These are phyloP conservation scores for Myzus persicae DNA, from an alignment of 1,140 invertebrate species.

Conservation along the genomic window DNA sequence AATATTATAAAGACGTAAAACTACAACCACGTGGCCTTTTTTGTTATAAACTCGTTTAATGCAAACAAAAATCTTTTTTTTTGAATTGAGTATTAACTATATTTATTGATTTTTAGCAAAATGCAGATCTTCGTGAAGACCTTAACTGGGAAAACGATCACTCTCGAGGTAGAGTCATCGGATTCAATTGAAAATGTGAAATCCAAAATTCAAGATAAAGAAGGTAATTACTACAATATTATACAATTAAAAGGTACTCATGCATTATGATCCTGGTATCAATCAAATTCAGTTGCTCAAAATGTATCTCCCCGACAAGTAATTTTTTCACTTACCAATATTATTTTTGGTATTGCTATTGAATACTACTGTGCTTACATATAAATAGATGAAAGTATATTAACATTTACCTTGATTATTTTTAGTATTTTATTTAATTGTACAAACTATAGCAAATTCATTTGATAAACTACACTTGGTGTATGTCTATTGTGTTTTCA, in stretches of 20 bases:
- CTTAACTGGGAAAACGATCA: constrained; percentile 93
- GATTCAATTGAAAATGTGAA: constrained; percentile 96
- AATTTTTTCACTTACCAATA: not conserved
- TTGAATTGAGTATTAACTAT: not conserved
- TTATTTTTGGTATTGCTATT: not conserved
- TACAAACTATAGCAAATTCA: not conserved
- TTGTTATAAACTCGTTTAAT: not conserved
- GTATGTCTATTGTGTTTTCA: not conserved
- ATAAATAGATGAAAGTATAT: not conserved
- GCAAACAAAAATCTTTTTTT: not conserved
- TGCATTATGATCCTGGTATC: not conserved
- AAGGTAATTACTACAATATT: constrained; percentile 67
- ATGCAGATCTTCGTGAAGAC: constrained; percentile 98
- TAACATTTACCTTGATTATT: not conserved
- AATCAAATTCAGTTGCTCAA: not conserved
- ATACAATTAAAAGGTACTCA: not conserved
- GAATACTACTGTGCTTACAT: not conserved
- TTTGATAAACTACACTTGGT: not conserved
- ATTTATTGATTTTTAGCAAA: constrained; percentile 54
- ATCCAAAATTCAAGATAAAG: constrained; percentile 90
- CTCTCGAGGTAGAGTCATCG: constrained; percentile 88
- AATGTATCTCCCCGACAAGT: not conserved
- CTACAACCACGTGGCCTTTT: constrained; percentile 38
- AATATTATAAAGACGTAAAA: not conserved
- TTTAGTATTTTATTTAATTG: not conserved